Base-by-base conservation (phyloP, 2,113 vertebrate genomes). In the Tapirus terrestris region DNA sequence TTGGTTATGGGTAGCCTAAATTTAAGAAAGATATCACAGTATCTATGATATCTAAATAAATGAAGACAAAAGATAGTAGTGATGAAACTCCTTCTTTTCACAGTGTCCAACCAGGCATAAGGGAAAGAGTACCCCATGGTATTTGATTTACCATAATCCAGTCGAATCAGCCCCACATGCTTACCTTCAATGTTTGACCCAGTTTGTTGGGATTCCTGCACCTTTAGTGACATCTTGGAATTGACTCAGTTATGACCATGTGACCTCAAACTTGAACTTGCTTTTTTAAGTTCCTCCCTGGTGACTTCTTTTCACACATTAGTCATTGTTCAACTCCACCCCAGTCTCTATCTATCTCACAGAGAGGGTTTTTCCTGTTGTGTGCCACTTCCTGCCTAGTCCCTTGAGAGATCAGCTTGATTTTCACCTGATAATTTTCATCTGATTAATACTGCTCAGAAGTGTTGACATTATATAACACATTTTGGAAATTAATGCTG, bases 401-500 rank as follows among this genome's bases (percentile, higher is more conserved):
- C 14, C 23, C 43, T 75, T 63, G 8, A 82, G 1, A 80, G n/a
- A 65, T 63, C 27, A 76, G 8, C 2, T 25, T 84, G 5, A 84
- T 36, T 76, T 36, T 80, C 6, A 43, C 2, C 13, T 83, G 2
- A 60, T 29, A 90, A 68, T 91, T 94, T n/a, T 48, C 80, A 72
- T 29, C 39, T 77, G 63, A 83, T 81, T 95, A 94, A n/a, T 9
- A 58, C 14, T 97, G 11, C 18, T 90, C 9, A 75, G n/a, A 95
- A 94, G 20, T 89, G 12, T 51, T 77, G 39, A 75, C 18, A 20
- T 53, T 11, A 25, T 39, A 21, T n/a, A 31, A 84, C 11, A 84
- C 4, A 72, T 45, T 93, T 83, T 92, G 16, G 14, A 97, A 96
- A 92, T 56, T 51, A 70, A 84, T 92, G 14, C 58, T 76, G 53